Conservation (phyloP, 2,797 vertebrate species). For the Apogon talboti region DNA sequence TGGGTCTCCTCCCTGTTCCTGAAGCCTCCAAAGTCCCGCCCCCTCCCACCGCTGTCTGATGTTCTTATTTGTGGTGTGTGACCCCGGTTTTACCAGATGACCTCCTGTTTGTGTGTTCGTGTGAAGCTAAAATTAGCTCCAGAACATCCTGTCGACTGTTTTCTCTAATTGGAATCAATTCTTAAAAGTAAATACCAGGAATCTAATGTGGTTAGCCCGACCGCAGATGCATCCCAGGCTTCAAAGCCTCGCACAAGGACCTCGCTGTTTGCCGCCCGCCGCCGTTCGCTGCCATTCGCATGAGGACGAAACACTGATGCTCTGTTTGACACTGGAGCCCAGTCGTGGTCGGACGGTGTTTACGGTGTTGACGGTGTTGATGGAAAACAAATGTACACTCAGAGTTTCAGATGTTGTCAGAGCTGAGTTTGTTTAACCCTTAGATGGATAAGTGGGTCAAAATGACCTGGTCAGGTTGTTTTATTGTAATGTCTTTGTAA, state of each 20-base stretch:
- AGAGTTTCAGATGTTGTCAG: conserved; percentile 37
- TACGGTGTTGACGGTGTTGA: conserved; percentile 11
- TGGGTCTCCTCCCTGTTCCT: too few species aligned
- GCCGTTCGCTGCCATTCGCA: too few species aligned
- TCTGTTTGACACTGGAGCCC: conserved; percentile 65
- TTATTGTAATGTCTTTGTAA: too few species aligned
- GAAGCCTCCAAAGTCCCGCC: too few species aligned
- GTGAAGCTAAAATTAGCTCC: conserved; percentile 68
- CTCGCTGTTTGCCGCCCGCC: conserved; percentile 47
- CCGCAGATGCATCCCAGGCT: conserved; percentile 37
- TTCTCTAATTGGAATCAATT: conserved; percentile 30
- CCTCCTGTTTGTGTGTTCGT: conserved; percentile 46
- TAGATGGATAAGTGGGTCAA: too few species aligned
- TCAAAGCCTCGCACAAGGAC: conserved; percentile 56
- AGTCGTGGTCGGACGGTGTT: conserved; percentile 55
- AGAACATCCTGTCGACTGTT: too few species aligned
- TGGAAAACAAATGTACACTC: conserved; percentile 34
- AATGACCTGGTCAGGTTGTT: too few species aligned
- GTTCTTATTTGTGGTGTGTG: conserved; percentile 44
- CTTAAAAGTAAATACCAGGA: conserved; percentile 41
- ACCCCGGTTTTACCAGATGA: conserved; percentile 22
- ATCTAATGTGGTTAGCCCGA: conserved; percentile 45
- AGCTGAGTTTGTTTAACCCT: conserved; percentile 20
- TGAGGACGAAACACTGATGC: conserved; percentile 66
- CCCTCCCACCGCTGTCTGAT: too few species aligned